Conservation (phyloP, 2,888 invertebrate genomes). For the Myathropa florea region DNA sequence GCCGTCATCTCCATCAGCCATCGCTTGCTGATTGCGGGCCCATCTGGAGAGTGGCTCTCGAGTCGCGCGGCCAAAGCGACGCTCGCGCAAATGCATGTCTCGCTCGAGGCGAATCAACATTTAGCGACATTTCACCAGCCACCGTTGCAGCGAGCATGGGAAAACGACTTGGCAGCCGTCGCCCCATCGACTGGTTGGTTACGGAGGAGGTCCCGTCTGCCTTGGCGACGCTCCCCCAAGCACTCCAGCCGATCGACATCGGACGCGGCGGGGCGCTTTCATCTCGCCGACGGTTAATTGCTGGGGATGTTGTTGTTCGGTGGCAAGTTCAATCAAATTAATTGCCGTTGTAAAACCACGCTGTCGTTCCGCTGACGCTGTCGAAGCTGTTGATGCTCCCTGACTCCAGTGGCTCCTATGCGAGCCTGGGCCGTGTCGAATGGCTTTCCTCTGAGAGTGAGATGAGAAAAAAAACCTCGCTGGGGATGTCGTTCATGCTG, state of each 20-base stretch:
- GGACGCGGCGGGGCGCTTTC: conserved; percentile 51
- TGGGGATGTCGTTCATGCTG: conserved; percentile 47
- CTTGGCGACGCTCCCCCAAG: background rate
- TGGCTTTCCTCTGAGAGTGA: conserved; percentile 11
- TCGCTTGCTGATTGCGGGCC: conserved; percentile 14
- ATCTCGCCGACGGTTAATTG: conserved; percentile 67
- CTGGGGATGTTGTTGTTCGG: conserved; percentile 72
- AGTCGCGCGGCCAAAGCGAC: conserved; percentile 59
- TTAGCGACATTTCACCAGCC: conserved; percentile 55
- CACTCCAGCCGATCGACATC: conserved; percentile 18
- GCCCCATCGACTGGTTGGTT: conserved; percentile 3
- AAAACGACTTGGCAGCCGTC: conserved; percentile 14
- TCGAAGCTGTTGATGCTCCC: conserved; percentile 23
- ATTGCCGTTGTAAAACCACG: conserved; percentile 73
- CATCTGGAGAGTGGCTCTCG: conserved; percentile 54
- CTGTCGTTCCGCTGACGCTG: conserved; percentile 31
- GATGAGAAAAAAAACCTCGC: background rate
- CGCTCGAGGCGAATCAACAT: conserved; percentile 52
- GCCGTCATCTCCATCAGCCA: conserved; percentile 11
- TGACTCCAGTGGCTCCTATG: conserved; percentile 23
- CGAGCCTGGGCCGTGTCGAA: background rate
- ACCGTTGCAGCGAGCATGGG: conserved; percentile 14
- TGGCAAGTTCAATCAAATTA: conserved; percentile 80
- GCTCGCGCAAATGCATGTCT: conserved; percentile 37
- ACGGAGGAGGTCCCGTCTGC: background rate